Percentiles rank a stretch among this genome's conserved stretches.
These are phyloP conservation scores for Danio jaintianensis DNA, from an alignment of 2,797 vertebrate species.

Conservation along the genomic window DNA sequence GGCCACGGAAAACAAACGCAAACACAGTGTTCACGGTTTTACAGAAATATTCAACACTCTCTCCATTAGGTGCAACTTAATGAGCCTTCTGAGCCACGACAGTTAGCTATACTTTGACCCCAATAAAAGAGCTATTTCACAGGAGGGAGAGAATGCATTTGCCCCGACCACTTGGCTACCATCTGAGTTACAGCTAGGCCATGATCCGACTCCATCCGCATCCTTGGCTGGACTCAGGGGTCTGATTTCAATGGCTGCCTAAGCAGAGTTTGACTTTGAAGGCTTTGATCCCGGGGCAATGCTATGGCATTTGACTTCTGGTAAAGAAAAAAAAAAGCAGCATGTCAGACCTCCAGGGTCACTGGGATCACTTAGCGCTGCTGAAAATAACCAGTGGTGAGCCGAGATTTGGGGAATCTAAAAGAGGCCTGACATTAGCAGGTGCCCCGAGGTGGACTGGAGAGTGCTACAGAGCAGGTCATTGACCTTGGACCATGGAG, in stretches of 20 bases:
- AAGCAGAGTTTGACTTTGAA: constrained; percentile 85
- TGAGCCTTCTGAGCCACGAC: constrained; percentile 56
- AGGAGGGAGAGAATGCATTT: constrained; percentile 52
- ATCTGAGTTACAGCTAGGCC: constrained; percentile 71
- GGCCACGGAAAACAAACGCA: constrained; percentile 51
- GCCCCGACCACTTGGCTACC: constrained; percentile 65
- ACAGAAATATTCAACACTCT: constrained; percentile 54
- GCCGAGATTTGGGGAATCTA: constrained; percentile 76
- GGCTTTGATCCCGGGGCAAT: constrained; percentile 82
- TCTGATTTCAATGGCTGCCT: constrained; percentile 83
- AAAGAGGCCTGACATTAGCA: constrained; percentile 77
- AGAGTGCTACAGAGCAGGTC: constrained; percentile 83
- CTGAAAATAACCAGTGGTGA: constrained; percentile 85
- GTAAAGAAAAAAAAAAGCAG: constrained; percentile 74
- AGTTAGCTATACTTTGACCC: constrained; percentile 61
- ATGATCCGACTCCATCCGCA: constrained; percentile 68
- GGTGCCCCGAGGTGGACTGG: constrained; percentile 82
- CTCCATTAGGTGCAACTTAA: constrained; percentile 57
- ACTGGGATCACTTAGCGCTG: constrained; percentile 81
- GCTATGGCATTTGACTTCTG: constrained; percentile 84
- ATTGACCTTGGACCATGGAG: constrained; percentile 81
- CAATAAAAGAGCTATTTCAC: constrained; percentile 62
- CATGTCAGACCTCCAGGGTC: constrained; percentile 81
- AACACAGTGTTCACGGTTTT: constrained; percentile 53
- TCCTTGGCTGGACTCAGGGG: constrained; percentile 75